Evolutionary conservation across 2,888 invertebrate species (phyloP).

Genomic region (Tachina fera): DNA sequence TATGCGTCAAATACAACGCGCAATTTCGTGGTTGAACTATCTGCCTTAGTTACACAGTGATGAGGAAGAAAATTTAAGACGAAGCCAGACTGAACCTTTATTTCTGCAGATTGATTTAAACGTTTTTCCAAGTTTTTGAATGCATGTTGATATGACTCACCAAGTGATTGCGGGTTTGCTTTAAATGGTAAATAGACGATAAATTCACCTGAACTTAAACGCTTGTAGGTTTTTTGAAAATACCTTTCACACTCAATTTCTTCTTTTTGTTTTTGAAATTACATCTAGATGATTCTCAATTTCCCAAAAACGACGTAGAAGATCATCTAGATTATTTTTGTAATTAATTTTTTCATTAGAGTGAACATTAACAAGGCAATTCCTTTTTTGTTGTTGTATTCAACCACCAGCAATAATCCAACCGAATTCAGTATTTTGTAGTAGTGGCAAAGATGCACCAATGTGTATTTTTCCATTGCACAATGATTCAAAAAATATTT

Average conservation of each 20-base stretch:
- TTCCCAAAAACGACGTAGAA: conserved; percentile 14
- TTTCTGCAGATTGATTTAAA: conserved; percentile 10
- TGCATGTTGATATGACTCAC: conserved; percentile 55
- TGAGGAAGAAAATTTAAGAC: conserved; percentile 48
- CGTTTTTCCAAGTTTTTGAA: conserved; percentile 45
- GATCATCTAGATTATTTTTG: conserved; percentile 1
- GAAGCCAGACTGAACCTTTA: neutral
- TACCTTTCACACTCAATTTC: conserved; percentile 62
- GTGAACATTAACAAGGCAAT: neutral
- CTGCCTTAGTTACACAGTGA: conserved; percentile 46
- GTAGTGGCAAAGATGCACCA: neutral
- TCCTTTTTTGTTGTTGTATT: conserved; percentile 5
- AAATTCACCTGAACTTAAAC: conserved; percentile 53
- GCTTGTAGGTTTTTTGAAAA: conserved; percentile 44
- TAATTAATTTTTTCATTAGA: neutral
- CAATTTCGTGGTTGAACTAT: conserved; percentile 13
- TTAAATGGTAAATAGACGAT: conserved; percentile 60
- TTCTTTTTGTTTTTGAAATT: conserved; percentile 30
- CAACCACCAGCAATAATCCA: conserved; percentile 67
- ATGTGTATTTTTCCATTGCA: conserved; percentile 59
- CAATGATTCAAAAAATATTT: conserved; percentile 61
- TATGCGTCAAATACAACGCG: neutral
- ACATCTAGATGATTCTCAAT: conserved; percentile 24
- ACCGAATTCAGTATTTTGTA: conserved; percentile 68
- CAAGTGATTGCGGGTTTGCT: conserved; percentile 10